Evolutionary conservation across 2,888 invertebrate genomes (phyloP).

Genomic region (Sphaerophoria rueppellii): DNA sequence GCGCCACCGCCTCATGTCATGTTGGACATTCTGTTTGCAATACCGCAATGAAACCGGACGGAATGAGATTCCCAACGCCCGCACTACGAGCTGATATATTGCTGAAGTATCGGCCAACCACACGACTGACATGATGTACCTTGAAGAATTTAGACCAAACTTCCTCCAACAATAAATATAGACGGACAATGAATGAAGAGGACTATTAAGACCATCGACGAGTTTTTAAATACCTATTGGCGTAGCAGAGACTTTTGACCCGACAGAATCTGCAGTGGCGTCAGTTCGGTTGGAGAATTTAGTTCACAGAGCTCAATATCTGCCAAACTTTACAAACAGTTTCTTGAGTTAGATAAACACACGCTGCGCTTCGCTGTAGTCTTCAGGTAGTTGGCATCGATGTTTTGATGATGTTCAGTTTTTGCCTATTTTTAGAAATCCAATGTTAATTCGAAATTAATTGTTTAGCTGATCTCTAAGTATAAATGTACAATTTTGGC

Average conservation of each 20-base stretch:
- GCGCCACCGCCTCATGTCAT: constrained; percentile 66
- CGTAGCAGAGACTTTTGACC: constrained; percentile 60
- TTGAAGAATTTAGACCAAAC: constrained; percentile 65
- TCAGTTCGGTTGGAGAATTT: constrained; percentile 68
- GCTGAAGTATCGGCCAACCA: constrained; percentile 14
- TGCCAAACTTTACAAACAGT: constrained; percentile 16
- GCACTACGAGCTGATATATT: background rate
- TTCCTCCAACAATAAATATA: constrained; percentile 29
- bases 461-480: too few relatives aligned
- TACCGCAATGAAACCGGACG: constrained; percentile 30
- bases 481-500: too few relatives aligned
- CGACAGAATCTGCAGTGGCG: constrained; percentile 45
- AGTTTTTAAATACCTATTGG: constrained; percentile 58
- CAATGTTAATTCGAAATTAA: too few relatives aligned
- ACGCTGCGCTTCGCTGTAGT: constrained; percentile 15
- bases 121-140: constrained; percentile 51
- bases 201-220: constrained; percentile 13
- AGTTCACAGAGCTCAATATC: constrained; percentile 56
- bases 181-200: too few relatives aligned
- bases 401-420: too few relatives aligned
- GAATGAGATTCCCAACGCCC: constrained; percentile 18
- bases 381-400: constrained; percentile 29
- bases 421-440: too few relatives aligned
- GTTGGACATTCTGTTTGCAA: constrained; percentile 64
- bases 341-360: constrained; percentile 36